Percentiles rank a stretch among this genome's conserved stretches.
These are phyloP conservation scores for Sesia bembeciformis DNA, from an alignment of 2,888 invertebrate species.

Conservation along the genomic window DNA sequence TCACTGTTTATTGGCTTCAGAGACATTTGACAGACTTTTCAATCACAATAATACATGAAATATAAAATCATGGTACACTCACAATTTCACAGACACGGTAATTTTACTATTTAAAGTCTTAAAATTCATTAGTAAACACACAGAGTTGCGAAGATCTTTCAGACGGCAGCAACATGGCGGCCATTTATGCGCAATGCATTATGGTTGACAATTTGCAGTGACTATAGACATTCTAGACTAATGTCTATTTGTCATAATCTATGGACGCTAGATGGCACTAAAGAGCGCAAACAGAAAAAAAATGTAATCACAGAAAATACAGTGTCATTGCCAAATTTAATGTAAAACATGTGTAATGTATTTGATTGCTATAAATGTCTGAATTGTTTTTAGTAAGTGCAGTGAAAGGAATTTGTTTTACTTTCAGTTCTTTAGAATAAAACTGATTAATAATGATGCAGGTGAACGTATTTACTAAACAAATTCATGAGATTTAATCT, in stretches of 20 bases:
- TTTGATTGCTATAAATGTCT: too few relatives aligned
- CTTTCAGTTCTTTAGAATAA: too few relatives aligned
- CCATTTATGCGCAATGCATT: constrained; percentile 76
- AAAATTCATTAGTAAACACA: constrained; percentile 75
- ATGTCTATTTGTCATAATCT: constrained; percentile 18
- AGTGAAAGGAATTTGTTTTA: too few relatives aligned
- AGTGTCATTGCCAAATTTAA: too few relatives aligned
- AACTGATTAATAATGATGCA: too few relatives aligned
- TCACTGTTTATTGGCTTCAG: constrained; percentile 72
- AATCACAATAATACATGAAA: constrained; percentile 62
- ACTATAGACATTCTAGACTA: constrained; percentile 58
- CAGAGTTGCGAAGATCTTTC: constrained; percentile 74
- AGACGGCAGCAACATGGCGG: constrained; percentile 76
- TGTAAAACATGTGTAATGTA: too few relatives aligned
- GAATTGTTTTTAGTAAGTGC: too few relatives aligned
- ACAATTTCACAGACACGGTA: constrained; percentile 72
- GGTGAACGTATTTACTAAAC: too few relatives aligned
- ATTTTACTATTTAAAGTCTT: constrained; percentile 62
- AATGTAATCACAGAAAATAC: too few relatives aligned
- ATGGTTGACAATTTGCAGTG: constrained; percentile 73
- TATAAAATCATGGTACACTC: constrained; percentile 72
- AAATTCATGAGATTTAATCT: too few relatives aligned
- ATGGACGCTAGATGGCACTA: constrained; percentile 35
- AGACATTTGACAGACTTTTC: constrained; percentile 72
- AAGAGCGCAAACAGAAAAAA: background rate